phyloP scores from a whole-genome alignment of 2,888 invertebrate genomes.

The Saturnia pavonia region DNA sequence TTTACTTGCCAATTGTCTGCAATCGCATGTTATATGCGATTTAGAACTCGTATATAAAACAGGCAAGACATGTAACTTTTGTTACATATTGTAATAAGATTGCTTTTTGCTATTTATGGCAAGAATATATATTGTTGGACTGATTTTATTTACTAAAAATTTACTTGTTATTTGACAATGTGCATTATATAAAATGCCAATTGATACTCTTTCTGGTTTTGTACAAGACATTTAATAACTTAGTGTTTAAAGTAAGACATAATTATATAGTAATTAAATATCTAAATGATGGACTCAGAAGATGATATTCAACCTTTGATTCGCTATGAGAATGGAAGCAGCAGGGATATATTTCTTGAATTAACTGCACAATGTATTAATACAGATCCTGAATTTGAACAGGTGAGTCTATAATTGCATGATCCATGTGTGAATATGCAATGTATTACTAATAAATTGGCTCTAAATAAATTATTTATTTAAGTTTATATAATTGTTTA shows the following conservation, averaged over 20 bases:
- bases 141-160: not conserved
- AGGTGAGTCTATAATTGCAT: constrained; percentile 53
- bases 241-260: not conserved
- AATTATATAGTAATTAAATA: constrained; percentile 18
- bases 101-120: not conserved
- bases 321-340: constrained; percentile 46
- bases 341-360: constrained; percentile 41
- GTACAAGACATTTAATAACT: not conserved
- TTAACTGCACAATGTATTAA: constrained; percentile 52
- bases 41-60: not conserved
- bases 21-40: not conserved
- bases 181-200: not conserved
- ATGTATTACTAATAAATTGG: not conserved
- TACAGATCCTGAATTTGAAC: constrained; percentile 65
- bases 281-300: constrained; percentile 55
- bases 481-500: no score
- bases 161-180: not conserved
- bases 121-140: not conserved
- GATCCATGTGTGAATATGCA: not conserved
- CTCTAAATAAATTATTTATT: not conserved
- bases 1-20: not conserved
- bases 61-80: not conserved
- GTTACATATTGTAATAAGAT: not conserved
- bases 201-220: not conserved
- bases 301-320: constrained; percentile 69